Evolutionary conservation across 2,888 invertebrate species (phyloP).

Genomic region (Catotricha subobsoleta): DNA sequence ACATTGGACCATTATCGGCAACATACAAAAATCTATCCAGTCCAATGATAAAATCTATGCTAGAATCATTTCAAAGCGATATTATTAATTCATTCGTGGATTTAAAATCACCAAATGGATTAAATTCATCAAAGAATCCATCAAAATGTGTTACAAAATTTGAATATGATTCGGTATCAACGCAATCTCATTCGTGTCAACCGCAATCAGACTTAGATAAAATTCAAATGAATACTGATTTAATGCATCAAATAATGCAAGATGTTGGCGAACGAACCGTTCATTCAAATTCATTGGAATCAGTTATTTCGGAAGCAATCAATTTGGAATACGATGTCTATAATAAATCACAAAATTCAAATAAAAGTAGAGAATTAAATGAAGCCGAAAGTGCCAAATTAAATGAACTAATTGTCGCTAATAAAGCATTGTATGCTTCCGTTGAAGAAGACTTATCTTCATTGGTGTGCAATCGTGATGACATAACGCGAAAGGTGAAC

Average conservation of each 20-base stretch:
- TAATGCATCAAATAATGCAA: slow-evolving; percentile 16
- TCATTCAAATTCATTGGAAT: slow-evolving; percentile 53
- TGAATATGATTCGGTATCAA: background rate
- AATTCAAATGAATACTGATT: too few relatives aligned
- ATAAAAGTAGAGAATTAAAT: slow-evolving; percentile 36
- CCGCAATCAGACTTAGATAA: too few relatives aligned
- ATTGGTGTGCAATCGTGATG: slow-evolving; percentile 29
- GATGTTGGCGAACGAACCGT: slow-evolving; percentile 26
- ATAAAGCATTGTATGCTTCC: slow-evolving; percentile 67
- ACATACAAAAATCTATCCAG: background rate
- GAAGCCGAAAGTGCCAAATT: slow-evolving; percentile 68
- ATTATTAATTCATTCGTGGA: too few relatives aligned
- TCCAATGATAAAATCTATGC: background rate
- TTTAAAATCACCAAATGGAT: too few relatives aligned
- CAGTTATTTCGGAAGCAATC: slow-evolving; percentile 69
- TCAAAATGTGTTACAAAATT: background rate
- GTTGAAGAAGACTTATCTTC: slow-evolving; percentile 63
- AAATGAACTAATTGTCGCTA: slow-evolving; percentile 68
- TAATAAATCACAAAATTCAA: slow-evolving; percentile 38
- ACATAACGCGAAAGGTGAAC: slow-evolving; percentile 20
- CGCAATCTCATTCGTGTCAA: too few relatives aligned
- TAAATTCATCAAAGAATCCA: background rate
- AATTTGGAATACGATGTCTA: slow-evolving; percentile 67
- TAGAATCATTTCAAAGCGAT: background rate
- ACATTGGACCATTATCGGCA: background rate